Evolutionary conservation across 1,140 invertebrate species (phyloP), one percentile per base, ranked within the genome.

Genomic region (Scaptomyza pallida): DNA sequence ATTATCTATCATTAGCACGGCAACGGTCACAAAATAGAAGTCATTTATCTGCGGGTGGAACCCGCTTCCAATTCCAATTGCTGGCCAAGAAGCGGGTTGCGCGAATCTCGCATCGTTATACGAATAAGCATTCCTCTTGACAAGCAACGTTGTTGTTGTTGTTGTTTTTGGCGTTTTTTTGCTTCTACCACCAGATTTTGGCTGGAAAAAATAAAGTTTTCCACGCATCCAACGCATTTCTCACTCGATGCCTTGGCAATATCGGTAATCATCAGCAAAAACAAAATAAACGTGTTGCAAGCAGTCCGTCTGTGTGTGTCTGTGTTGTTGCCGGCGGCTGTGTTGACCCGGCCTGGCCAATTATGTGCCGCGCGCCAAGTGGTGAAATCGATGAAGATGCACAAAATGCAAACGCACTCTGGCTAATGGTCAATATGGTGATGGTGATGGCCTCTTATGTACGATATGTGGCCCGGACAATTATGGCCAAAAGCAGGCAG

Each of bases 351-450:
- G 73, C 61, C 62, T 62, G 82, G 74, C 81, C 81, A 86, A 86
- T 86, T 86, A 86, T 86, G 81, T 65, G 60, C 77, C 69, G 77
- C 81, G 82, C 81, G 77, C 73, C 77, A 88, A 86, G 80, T 86
- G 82, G 81, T 86, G 81, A 86, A 86, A 86, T 86, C 81, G 81
- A 86, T 86, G 81, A 86, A 86, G 81, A 86, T 86, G 81, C 81
- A 86, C 82, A 86, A 86, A 86, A 86, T 86, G 82, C 81, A 86
- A 86, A 86, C 81, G 77, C 81, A 86, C 80, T 81, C 81, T 30
- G 78, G 54, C 79, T 86, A 88, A 86, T 86, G 77, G 77, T 88
- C 81, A 86, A 88, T 86, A 81, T 77, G 81, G 64, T 57, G 78
- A 69, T 82, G 63, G 63, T 70, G 68, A 74, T 62, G 60, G 51